A percentile compares a stretch with the other conserved stretches of the same genome.
Evolutionary conservation across 2,113 vertebrate species (phyloP).

Genomic region (Pollimyrus isidori): DNA sequence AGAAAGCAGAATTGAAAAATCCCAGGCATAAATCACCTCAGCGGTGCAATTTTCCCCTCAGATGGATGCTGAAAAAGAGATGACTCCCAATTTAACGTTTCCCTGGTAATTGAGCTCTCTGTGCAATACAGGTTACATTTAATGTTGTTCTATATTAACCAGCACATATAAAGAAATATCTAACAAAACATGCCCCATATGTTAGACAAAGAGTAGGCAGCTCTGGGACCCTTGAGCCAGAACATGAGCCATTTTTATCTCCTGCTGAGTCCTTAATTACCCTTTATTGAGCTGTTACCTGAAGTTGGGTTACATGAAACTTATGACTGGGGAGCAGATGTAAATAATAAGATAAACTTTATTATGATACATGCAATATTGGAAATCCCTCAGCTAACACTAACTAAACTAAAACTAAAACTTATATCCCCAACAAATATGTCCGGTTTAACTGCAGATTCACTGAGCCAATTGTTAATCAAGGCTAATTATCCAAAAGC

Average conservation of each 20-base stretch:
- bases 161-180: neutral
- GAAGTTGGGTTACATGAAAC: neutral
- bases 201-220: neutral
- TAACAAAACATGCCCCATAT: neutral
- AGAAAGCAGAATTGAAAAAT: neutral
- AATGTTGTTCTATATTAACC: neutral
- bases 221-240: neutral
- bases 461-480: neutral
- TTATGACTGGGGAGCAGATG: neutral
- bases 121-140: neutral
- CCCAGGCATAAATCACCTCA: neutral
- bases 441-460: neutral
- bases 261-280: neutral
- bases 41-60: neutral
- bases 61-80: neutral
- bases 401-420: neutral
- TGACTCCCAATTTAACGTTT: neutral
- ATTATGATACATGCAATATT: neutral
- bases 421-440: neutral
- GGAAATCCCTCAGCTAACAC: neutral
- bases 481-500: neutral
- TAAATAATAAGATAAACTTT: neutral
- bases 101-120: neutral
- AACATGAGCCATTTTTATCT: neutral
- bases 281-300: neutral